Base-by-base conservation (phyloP, 2,797 vertebrate species). In the Hypotaenidia okinawae region DNA sequence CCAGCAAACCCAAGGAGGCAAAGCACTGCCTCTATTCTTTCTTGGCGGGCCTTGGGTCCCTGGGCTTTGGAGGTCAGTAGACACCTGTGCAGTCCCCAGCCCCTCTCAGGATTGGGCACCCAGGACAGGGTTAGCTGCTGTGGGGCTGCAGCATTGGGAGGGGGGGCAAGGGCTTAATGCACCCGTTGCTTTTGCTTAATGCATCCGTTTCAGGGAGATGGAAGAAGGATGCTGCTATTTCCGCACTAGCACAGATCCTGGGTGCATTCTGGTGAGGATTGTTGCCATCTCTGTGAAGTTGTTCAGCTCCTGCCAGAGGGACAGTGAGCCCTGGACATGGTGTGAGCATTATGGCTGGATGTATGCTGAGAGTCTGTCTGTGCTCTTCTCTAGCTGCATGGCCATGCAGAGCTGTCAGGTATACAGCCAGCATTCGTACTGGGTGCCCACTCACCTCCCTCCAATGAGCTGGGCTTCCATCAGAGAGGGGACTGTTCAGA, bases 81-180 rank as follows among this genome's bases (percentile, higher is more conserved):
- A 6, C 10, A 14, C 16, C 10, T 0, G 0, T 59, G 69, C 41
- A 77, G 32, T 21, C 15, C 43, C 37, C 49, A 57, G 27, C 28
- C 37, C 47, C 19, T 28, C 2, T 2, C 3, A 18, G 37, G 47
- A 24, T 4, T 13, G 8, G 30, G 19, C 3, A 37, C 25, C 30
- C 35, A 9, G n/a, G 78, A 7, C 16, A 23, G 52, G 16, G 22
- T 27, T 23, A 30, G 33, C 39, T 68, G 51, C 57, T 59, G 27
- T 22, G 11, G 68, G 32, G 25, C 47, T 35, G 81, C 27, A n/a
- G 16, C 0, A 0, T 6, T 23, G 33, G 3, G 33, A 10, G 45
- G 45, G 47, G 15, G 83, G 68, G 5, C 18, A 15, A 10, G 43
- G 43, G 43, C 10, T 43, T 33, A 33, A 11, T 4, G 21, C 12